Evolutionary conservation across 2,797 vertebrate genomes (phyloP).

Genomic region (Crypturellus tataupa): DNA sequence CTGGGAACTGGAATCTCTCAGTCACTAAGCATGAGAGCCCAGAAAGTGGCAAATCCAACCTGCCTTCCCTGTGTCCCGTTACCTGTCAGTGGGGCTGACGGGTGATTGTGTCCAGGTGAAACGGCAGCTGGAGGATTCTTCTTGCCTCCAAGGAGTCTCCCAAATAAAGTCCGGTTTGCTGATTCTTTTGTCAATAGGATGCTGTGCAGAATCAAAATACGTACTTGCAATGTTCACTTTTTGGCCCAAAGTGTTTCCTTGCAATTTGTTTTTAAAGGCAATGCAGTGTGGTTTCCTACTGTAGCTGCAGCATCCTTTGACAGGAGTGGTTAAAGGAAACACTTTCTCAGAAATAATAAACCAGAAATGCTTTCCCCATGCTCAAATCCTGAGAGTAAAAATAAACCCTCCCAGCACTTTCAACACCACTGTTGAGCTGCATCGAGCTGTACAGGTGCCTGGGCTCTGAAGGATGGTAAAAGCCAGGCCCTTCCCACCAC

Average conservation of each 20-base stretch:
- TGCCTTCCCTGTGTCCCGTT: background rate
- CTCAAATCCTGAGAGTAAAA: conserved; percentile 18
- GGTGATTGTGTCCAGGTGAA: background rate
- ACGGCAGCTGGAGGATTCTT: background rate
- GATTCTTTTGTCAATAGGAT: background rate
- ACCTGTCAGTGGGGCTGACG: background rate
- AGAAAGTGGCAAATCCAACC: background rate
- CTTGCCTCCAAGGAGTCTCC: background rate
- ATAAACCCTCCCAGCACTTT: conserved; percentile 44
- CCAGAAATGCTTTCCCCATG: conserved; percentile 21
- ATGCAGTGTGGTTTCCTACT: background rate
- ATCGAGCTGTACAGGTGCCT: conserved; percentile 35
- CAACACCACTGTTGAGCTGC: conserved; percentile 11
- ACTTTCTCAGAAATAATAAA: conserved; percentile 20
- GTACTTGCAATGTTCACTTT: background rate
- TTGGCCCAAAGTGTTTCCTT: background rate
- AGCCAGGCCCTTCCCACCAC: conserved; percentile 50
- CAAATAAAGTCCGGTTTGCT: background rate
- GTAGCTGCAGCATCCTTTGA: background rate
- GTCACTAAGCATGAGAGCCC: background rate
- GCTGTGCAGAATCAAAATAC: background rate
- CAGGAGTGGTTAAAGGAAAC: conserved; percentile 13
- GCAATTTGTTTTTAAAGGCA: background rate
- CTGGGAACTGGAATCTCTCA: background rate
- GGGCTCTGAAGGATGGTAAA: conserved; percentile 67